Evolutionary conservation across 2,113 vertebrate genomes (phyloP), one percentile per base, ranked within the genome.

Genomic region (Columbina picui): DNA sequence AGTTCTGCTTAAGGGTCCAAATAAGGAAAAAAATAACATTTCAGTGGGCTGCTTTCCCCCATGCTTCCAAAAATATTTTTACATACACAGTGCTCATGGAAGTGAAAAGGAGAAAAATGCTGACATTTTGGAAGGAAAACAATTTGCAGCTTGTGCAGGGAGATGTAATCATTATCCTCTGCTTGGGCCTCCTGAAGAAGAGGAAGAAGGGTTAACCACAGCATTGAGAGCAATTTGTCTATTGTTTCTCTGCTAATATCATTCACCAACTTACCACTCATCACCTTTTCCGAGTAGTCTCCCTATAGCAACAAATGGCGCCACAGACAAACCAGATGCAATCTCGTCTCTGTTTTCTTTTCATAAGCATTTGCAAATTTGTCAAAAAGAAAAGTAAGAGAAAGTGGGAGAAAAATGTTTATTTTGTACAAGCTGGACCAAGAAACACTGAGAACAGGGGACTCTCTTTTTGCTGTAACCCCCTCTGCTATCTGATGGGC

Each of bases 221-320:
- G 36, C 82, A 73, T 3, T 80, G 65, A 89, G 45, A 90, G 69
- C 50, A 92, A 91, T 96, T 91, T 96, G 57, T 91, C 93, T 90
- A 91, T 96, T 96, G 93, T 94, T 94, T 93, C 84, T 94, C 64
- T 96, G 81, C 91, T 96, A 96, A 94, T 97, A 89, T 96, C 76
- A 91, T 84, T 95, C 93, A 96, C 84, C 57, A 92, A 17, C 69
- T 90, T 86, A 94, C 81, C 90, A 94, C 89, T 96, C 96, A 94
- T 87, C 96, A 89, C 94, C 86, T 96, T 95, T 83, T 77, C 75
- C 84, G 77, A 87, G 79, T 38, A 84, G 84, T 94, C 92, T 90
- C 79, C 89, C 84, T 97, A 90, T 89, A 96, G 95, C 87, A 95
- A 83, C 82, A 93, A 93, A 96, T 69, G 95, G 95, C 27, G 38